Evolutionary conservation across 37 sponge, comb jelly and placozoan genomes (phyloP), one percentile per base, ranked within the genome.

Genomic region (Chondrosia reniformis): DNA sequence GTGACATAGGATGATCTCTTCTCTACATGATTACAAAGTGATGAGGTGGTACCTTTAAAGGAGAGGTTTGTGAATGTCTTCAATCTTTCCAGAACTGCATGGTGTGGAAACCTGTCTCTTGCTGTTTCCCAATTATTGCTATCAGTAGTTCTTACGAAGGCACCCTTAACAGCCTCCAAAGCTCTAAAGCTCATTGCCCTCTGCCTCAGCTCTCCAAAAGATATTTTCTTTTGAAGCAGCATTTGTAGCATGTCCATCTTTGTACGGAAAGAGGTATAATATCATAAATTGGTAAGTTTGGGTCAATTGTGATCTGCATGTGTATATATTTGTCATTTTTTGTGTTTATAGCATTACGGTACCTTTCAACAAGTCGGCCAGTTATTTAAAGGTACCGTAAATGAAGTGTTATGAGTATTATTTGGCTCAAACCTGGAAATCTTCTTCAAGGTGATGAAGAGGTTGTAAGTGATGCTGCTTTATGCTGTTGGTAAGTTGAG

Each of bases 341-440:
- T 56, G n/a, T 56, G 9, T 28, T 56, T 56, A 28, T 56, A 6
- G n/a, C 27, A 28, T 3, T 56, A 8, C 4, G 27, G 27, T 56
- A 28, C 27, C 3, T 56, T 28, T 56, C n/a, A 56, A 24, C 58
- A n/a, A n/a, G n/a, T n/a, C n/a, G n/a, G n/a, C n/a, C n/a, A n/a
- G n/a, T n/a, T n/a, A n/a, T n/a, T n/a, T n/a, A n/a, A n/a, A n/a
- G n/a, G n/a, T n/a, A n/a, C n/a, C n/a, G n/a, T n/a, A n/a, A n/a
- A n/a, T n/a, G n/a, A n/a, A n/a, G n/a, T n/a, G n/a, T n/a, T n/a
- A n/a, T n/a, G n/a, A n/a, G n/a, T n/a, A n/a, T n/a, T n/a, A n/a
- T n/a, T n/a, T n/a, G n/a, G n/a, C n/a, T n/a, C n/a, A n/a, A n/a
- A 59, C 61, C 61, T 69, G 72, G 24, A 69, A 69, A 2, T 69